Evolutionary conservation across 2,888 invertebrate genomes (phyloP), one percentile per base, ranked within the genome.

Genomic region (Scrobipalpa atriplicella): DNA sequence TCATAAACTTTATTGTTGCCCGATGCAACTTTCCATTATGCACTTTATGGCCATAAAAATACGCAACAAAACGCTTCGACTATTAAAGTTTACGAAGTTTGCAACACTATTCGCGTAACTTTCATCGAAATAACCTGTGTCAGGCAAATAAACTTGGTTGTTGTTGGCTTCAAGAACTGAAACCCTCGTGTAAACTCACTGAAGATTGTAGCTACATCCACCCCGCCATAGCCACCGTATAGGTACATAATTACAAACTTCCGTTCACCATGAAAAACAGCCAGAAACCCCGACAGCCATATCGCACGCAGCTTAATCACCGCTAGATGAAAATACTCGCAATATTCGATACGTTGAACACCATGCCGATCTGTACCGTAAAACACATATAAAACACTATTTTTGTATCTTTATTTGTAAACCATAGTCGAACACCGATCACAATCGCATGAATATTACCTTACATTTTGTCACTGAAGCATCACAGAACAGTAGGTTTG

Each of bases 381-480:
- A 85, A 87, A 87, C 82, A 82, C 84, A 81, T 85, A 81, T 82
- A 82, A 81, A 86, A 84, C 85, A 87, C 89, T 89, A 89, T 87
- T 86, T 87, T 82, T 81, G 84, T 86, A 84, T 81, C 82, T 75
- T 82, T 84, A 82, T 82, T 83, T 78, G 81, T 85, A 80, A 84
- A 83, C 81, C 75, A 73, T 76, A 73, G 79, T 16, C 68, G 61
- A 67, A 56, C 66, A 66, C 74, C 72, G 71, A 75, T 72, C 71
- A 70, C 67, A 64, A 71, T 70, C 70, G 29, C 67, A 69, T 39
- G 36, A 66, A 36, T n/a, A n/a, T 56, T 29, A 61, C 13, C 16
- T 18, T 16, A 43, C 54, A 36, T 70, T 56, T 39, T 39, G 29
- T 47, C 38, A 38, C 56, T 56, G 2, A 41, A 64, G 7, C 21